phyloP scores from a whole-genome alignment of 2,797 vertebrate species.

The Lithobates sylvaticus region DNA sequence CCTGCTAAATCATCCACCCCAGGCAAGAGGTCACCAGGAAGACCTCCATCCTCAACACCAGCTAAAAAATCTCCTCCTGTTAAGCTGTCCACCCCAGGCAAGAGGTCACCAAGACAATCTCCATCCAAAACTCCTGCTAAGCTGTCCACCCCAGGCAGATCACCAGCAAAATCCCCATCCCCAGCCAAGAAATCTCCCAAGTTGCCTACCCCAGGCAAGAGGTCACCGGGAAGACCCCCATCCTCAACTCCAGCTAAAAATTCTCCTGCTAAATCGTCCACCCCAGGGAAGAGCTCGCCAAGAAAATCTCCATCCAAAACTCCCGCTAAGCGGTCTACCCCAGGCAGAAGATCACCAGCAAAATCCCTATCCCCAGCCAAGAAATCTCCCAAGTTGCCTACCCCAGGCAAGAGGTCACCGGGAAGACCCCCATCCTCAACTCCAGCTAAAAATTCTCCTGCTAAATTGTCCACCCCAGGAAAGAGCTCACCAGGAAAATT shows the following conservation, averaged over 20 bases:
- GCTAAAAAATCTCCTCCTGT: neutral
- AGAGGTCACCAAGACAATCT: neutral
- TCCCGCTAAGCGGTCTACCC: too few relatives aligned
- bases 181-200: neutral
- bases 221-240: neutral
- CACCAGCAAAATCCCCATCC: too few relatives aligned
- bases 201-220: neutral
- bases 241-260: neutral
- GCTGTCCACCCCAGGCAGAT: too few relatives aligned
- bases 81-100: neutral
- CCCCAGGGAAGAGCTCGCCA: conserved; percentile 8
- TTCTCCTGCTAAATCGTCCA: neutral
- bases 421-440: neutral
- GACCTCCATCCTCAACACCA: neutral
- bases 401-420: neutral
- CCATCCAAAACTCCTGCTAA: neutral
- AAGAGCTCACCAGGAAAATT: neutral
- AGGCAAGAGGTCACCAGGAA: neutral
- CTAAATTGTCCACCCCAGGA: neutral
- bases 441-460: neutral
- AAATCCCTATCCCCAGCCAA: neutral
- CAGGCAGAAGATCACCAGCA: neutral
- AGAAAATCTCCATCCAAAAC: neutral
- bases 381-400: too few relatives aligned
- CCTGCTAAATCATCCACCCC: neutral